Evolutionary conservation across 2,888 invertebrate genomes (phyloP).

Genomic region (Protodeltote pygarga): DNA sequence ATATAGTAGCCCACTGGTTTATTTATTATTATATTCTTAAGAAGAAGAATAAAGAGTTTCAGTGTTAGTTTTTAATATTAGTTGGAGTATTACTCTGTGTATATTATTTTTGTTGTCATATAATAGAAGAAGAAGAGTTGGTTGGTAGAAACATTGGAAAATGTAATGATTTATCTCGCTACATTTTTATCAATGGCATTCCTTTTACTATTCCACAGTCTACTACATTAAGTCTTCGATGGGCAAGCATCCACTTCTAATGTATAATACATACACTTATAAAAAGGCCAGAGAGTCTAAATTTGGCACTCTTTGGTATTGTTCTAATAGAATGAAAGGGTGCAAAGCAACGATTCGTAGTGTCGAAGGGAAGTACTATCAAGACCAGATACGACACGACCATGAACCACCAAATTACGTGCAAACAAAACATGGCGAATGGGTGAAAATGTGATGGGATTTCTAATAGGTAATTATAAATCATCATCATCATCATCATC

Average conservation of each 20-base stretch:
- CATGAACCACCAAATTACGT: constrained; percentile 12
- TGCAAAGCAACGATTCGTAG: constrained; percentile 17
- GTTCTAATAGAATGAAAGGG: constrained; percentile 10
- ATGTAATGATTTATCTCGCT: no score
- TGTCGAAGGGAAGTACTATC: background rate
- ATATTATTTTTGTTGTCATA: no score
- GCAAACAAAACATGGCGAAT: background rate
- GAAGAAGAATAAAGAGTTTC: no score
- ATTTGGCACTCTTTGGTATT: constrained; percentile 14
- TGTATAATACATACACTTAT: constrained; percentile 36
- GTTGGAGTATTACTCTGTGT: no score
- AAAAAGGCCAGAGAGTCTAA: constrained; percentile 7
- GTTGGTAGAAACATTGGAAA: no score
- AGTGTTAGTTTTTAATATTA: no score
- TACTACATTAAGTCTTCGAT: constrained; percentile 12
- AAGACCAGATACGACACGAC: constrained; percentile 1
- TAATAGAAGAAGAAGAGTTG: no score
- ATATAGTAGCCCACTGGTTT: no score
- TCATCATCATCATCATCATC: no score
- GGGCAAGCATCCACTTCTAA: constrained; percentile 39
- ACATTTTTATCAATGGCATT: no score
- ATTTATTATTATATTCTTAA: no score
- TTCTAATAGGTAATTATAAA: no score
- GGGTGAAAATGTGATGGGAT: constrained; percentile 10
- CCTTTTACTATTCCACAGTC: constrained; percentile 3